A percentile compares a stretch with the other conserved stretches of the same genome.
These are phyloP conservation scores for Anguilla japonica DNA, from an alignment of 2,113 vertebrate genomes.

Conservation along the genomic window DNA sequence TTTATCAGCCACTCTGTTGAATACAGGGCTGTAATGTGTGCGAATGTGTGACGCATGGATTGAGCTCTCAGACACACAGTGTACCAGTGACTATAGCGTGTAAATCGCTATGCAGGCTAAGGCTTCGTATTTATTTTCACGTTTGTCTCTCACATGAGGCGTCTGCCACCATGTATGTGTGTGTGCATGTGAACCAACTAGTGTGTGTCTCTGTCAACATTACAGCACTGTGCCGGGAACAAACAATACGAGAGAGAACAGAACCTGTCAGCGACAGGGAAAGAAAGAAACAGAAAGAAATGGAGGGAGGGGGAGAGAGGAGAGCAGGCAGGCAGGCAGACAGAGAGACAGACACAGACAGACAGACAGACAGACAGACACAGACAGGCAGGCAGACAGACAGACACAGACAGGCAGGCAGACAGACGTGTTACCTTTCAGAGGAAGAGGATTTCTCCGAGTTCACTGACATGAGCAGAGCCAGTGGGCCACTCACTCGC, in stretches of 20 bases:
- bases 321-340: too few relatives aligned
- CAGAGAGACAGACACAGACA: too few relatives aligned
- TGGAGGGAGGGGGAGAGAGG: background rate
- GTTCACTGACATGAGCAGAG: slow-evolving; percentile 99
- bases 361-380: too few relatives aligned
- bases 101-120: background rate
- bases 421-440: slow-evolving; percentile 85
- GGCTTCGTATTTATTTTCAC: background rate
- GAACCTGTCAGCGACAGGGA: background rate
- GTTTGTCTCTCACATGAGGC: background rate
- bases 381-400: too few relatives aligned
- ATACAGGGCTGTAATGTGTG: background rate
- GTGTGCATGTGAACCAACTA: background rate
- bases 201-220: background rate
- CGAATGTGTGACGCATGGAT: background rate
- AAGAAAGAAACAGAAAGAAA: background rate
- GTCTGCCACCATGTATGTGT: background rate
- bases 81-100: background rate
- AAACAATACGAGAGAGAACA: background rate
- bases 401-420: background rate
- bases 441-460: slow-evolving; percentile 99
- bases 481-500: slow-evolving; percentile 81
- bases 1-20: background rate
- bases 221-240: background rate
- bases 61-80: background rate